phyloP scores from a whole-genome alignment of 2,888 invertebrate genomes.

The Colostygia pectinataria region DNA sequence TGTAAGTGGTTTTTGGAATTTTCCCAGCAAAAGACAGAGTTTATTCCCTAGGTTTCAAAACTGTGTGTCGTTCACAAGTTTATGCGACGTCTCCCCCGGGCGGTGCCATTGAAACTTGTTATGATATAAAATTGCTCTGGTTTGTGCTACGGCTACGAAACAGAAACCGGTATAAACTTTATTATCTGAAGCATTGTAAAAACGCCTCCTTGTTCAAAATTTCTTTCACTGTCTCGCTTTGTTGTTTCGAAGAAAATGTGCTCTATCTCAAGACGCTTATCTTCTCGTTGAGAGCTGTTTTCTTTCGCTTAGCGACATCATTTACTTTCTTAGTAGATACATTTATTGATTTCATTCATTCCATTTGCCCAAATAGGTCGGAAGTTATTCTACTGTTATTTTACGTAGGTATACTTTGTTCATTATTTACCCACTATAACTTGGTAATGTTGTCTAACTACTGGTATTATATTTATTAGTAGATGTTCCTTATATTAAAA shows the following conservation, averaged over 20 bases:
- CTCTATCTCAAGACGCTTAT: conserved; percentile 13
- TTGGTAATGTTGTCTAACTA: too few species aligned
- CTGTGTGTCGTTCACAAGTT: conserved; percentile 47
- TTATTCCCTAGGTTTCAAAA: conserved; percentile 40
- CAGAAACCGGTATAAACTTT: conserved; percentile 35
- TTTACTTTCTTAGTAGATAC: conserved; percentile 5
- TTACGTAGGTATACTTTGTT: too few species aligned
- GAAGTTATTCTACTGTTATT: too few species aligned
- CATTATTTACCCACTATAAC: too few species aligned
- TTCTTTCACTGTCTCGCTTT: conserved; percentile 19
- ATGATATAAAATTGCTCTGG: conserved; percentile 56
- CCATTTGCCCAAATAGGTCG: neutral
- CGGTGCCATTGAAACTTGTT: conserved; percentile 59
- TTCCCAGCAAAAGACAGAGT: conserved; percentile 34
- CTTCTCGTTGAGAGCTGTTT: conserved; percentile 11
- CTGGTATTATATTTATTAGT: too few species aligned
- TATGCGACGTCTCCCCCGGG: conserved; percentile 48
- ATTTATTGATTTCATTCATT: neutral
- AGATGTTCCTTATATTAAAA: too few species aligned
- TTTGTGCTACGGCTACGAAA: conserved; percentile 48
- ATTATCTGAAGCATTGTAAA: conserved; percentile 27
- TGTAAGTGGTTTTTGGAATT: conserved; percentile 38
- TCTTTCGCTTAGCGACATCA: conserved; percentile 6
- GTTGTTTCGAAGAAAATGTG: conserved; percentile 21
- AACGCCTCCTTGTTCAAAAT: conserved; percentile 19